Conservation (phyloP, 2,797 vertebrate genomes). For the Premnoplex brunnescens region DNA sequence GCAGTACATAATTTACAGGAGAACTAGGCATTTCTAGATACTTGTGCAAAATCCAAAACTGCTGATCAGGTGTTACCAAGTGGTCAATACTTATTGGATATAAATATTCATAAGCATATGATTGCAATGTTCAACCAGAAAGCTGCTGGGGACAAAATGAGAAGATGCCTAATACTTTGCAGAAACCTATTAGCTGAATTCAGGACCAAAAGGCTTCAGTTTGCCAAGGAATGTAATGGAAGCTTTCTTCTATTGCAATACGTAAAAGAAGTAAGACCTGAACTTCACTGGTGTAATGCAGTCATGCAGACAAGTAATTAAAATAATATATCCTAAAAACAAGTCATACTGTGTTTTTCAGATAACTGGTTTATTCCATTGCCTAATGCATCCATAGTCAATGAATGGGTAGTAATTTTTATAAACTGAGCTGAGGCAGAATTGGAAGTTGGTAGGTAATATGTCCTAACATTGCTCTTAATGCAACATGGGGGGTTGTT, state of each 20-base stretch:
- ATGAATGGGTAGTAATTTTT: background rate
- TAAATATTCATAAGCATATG: background rate
- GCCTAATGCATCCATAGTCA: background rate
- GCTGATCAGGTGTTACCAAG: background rate
- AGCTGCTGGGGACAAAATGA: background rate
- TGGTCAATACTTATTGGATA: background rate
- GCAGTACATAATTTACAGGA: background rate
- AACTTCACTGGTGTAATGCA: background rate
- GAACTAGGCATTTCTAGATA: background rate
- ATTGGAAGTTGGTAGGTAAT: background rate
- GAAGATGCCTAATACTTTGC: background rate
- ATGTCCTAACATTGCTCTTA: background rate
- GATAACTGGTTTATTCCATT: constrained; percentile 3
- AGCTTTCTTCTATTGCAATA: background rate
- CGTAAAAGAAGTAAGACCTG: background rate
- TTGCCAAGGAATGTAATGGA: background rate
- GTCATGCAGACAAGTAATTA: background rate
- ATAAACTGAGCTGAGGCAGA: background rate
- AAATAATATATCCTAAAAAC: background rate
- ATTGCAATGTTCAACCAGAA: background rate
- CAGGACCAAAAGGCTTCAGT: constrained; percentile 22
- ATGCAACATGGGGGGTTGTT: background rate
- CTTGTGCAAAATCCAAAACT: background rate
- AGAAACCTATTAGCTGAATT: background rate
- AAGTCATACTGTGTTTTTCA: background rate